A percentile compares a stretch with the other conserved stretches of the same genome.
These are phyloP conservation scores for Amphimallon solstitiale DNA, from an alignment of 2,888 invertebrate genomes.

Conservation along the genomic window DNA sequence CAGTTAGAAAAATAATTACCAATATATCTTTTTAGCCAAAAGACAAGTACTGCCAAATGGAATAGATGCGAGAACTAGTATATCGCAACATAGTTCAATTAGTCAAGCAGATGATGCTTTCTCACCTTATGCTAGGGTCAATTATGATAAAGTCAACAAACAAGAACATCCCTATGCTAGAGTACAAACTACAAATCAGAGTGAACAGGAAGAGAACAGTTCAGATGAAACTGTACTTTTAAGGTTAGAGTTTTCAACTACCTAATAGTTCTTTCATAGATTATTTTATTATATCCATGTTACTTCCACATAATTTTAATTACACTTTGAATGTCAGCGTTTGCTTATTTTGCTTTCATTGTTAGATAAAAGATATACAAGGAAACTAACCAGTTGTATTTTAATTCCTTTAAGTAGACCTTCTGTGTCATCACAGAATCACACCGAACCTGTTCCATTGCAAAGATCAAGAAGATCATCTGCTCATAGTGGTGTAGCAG, in stretches of 20 bases:
- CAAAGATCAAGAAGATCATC: conserved; percentile 66
- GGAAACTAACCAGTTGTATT: neutral
- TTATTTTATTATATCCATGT: too few relatives aligned
- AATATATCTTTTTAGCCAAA: conserved; percentile 50
- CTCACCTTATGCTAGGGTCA: conserved; percentile 74
- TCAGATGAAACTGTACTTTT: conserved; percentile 47
- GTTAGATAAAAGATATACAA: neutral
- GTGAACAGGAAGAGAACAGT: conserved; percentile 46
- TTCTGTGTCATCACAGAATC: conserved; percentile 47
- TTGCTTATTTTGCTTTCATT: neutral
- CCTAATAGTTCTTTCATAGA: neutral
- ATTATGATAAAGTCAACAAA: conserved; percentile 69
- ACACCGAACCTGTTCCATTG: conserved; percentile 62
- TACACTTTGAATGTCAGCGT: conserved; percentile 29
- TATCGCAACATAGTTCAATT: conserved; percentile 71
- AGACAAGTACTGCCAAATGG: conserved; percentile 57
- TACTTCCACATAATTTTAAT: neutral
- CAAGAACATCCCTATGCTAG: conserved; percentile 79
- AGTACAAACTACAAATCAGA: conserved; percentile 67
- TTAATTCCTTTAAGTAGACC: conserved; percentile 40
- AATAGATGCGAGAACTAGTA: conserved; percentile 64
- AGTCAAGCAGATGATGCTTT: conserved; percentile 65
- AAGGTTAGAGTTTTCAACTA: conserved; percentile 3
- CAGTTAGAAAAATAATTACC: neutral
- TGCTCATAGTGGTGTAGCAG: conserved; percentile 63